Percentiles rank a stretch among this genome's conserved stretches.
These are phyloP conservation scores for Thymelicus acteon DNA, from an alignment of 2,888 invertebrate species.

Conservation along the genomic window DNA sequence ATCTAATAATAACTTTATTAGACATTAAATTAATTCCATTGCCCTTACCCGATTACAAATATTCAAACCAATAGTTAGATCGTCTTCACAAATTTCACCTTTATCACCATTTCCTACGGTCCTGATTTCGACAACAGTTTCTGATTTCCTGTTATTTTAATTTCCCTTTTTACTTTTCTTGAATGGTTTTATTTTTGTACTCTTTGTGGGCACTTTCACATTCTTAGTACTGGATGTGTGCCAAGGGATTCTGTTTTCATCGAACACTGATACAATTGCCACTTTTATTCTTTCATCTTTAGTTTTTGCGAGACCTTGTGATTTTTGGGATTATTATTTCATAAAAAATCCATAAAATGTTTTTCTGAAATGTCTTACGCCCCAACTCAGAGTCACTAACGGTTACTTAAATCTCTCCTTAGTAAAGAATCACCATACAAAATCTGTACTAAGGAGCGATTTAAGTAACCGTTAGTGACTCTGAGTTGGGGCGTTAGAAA, in stretches of 20 bases:
- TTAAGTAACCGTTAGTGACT: too few relatives aligned
- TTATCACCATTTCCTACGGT: slow-evolving; percentile 14
- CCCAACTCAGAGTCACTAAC: too few relatives aligned
- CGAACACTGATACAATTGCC: slow-evolving; percentile 50
- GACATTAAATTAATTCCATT: slow-evolving; percentile 10
- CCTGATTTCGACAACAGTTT: slow-evolving; percentile 12
- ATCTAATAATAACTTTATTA: slow-evolving; percentile 20
- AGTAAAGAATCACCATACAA: too few relatives aligned
- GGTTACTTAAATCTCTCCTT: too few relatives aligned
- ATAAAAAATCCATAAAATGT: slow-evolving; percentile 14
- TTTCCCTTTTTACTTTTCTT: slow-evolving; percentile 66
- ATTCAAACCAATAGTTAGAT: not conserved
- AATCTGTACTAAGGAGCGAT: too few relatives aligned
- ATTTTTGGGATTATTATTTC: slow-evolving; percentile 12
- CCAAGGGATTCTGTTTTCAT: slow-evolving; percentile 69
- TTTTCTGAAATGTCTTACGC: not conserved
- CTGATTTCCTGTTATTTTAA: slow-evolving; percentile 61
- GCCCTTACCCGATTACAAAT: slow-evolving; percentile 6
- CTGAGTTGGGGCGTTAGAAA: too few relatives aligned
- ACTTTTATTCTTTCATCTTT: slow-evolving; percentile 32
- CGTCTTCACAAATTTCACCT: slow-evolving; percentile 19
- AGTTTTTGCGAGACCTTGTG: slow-evolving; percentile 23
- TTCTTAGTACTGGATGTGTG: slow-evolving; percentile 64
- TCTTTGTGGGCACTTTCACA: slow-evolving; percentile 70
- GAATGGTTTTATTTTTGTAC: slow-evolving; percentile 79